Percentiles rank a stretch among this genome's conserved stretches.
phyloP scores from a whole-genome alignment of 2,113 vertebrate genomes.

The Oreochromis spilurus region DNA sequence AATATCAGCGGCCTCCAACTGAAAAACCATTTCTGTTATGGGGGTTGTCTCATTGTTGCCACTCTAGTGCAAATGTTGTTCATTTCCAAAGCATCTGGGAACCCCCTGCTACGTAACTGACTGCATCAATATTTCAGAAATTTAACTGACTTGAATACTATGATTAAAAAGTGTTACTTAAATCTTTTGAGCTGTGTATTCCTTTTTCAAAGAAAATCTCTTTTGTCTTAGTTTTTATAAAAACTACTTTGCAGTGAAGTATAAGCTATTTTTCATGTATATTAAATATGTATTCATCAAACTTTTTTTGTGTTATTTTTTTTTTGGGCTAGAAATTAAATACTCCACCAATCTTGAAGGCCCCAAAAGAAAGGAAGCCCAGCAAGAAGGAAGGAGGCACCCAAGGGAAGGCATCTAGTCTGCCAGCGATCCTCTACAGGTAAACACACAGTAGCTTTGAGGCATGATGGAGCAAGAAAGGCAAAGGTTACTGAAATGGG shows the following conservation, averaged over 20 bases:
- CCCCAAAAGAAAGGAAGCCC: slow-evolving; percentile 94
- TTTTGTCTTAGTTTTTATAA: background rate
- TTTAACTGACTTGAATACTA: background rate
- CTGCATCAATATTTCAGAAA: background rate
- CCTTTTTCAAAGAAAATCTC: background rate
- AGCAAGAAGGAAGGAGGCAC: slow-evolving; percentile 95
- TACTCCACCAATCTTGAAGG: slow-evolving; percentile 86
- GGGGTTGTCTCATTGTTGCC: background rate
- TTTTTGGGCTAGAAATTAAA: slow-evolving; percentile 81
- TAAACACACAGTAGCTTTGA: slow-evolving; percentile 45
- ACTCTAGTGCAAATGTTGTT: background rate
- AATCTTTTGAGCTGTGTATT: background rate
- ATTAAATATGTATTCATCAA: background rate
- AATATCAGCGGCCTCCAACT: too few species aligned
- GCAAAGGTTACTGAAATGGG: background rate
- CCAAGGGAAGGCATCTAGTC: slow-evolving; percentile 81
- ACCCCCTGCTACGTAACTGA: background rate
- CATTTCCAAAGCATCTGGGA: background rate
- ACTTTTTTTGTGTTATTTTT: background rate
- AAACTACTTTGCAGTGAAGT: background rate
- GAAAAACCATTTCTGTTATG: background rate
- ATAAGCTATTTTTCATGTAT: background rate
- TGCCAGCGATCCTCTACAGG: slow-evolving; percentile 95
- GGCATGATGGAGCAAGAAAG: background rate
- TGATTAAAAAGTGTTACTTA: too few species aligned